Base-by-base conservation (phyloP, 2,113 vertebrate species). In the Erpornis zantholeuca region DNA sequence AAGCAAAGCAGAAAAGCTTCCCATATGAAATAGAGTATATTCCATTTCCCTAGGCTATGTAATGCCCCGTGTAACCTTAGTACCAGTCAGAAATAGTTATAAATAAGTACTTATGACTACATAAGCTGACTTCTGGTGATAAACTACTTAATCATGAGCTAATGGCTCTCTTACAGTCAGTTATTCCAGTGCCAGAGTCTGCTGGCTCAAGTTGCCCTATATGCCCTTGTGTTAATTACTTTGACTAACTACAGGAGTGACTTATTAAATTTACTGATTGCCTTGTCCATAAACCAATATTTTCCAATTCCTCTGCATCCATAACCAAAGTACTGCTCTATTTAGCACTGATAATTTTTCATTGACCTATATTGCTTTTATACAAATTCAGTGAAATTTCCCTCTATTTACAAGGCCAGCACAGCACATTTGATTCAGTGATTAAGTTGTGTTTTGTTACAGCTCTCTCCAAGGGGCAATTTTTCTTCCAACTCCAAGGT, bases 181-280 rank as follows among this genome's bases (percentile, higher is more conserved):
- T 89, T 92, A 95, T 94, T 72, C 40, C 31, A 45, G 73, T 80
- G 91, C 92, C 97, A 97, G 91, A 90, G 21, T 2, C 66, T 82
- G 86, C 75, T 92, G 87, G 92, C 94, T 87, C n/a, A 87, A 85
- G 71, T 45, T 92, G 93, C 89, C 95, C 97, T 95, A 11, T 65
- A 79, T 90, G 96, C 91, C 96, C 97, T 60, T 27, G 82, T 93
- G 94, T 98, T 98, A 98, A 98, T 98, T 98, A 97, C 95, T 98
- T 95, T 97, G 96, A 98, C 95, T 97, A 97, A 98, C 96, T 98
- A 92, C 88, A 87, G 86, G 90, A 97, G 57, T 3, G 5, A 97
- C 96, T 98, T 98, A 98, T 88, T 98, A 98, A 97, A 98, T 97
- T 97, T 95, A 94, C 94, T 97, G 96, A 97, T 94, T 91, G 54